These are phyloP conservation scores for Lordiphosa stackelbergi DNA, from an alignment of 1,140 invertebrate genomes.

Conservation along the genomic window DNA sequence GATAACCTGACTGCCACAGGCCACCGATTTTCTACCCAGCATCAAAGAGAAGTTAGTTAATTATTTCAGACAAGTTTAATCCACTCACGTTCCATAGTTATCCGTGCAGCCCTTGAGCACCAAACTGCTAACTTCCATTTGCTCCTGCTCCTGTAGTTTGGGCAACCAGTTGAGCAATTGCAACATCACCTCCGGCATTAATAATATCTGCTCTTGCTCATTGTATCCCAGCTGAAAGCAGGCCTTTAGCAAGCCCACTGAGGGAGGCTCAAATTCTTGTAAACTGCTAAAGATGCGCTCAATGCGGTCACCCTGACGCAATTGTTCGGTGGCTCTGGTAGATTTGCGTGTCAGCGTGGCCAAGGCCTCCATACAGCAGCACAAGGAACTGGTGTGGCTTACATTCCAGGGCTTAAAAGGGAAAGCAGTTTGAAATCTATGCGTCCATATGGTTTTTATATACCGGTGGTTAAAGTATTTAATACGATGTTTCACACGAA, in stretches of 20 bases:
- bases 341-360: slow-evolving; percentile 48
- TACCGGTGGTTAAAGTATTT: no score
- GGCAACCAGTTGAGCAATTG: slow-evolving; percentile 75
- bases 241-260: slow-evolving; percentile 67
- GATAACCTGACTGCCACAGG: slow-evolving; percentile 76
- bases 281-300: slow-evolving; percentile 72
- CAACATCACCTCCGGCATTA: slow-evolving; percentile 66
- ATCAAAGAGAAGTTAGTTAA: slow-evolving; percentile 1
- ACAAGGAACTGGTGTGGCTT: slow-evolving; percentile 38
- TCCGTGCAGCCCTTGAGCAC: slow-evolving; percentile 77
- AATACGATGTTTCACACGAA: no score
- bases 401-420: slow-evolving; percentile 55
- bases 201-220: slow-evolving; percentile 52
- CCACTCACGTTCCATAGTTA: slow-evolving; percentile 76
- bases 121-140: slow-evolving; percentile 75
- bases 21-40: slow-evolving; percentile 73
- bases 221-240: slow-evolving; percentile 77
- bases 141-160: slow-evolving; percentile 74
- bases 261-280: slow-evolving; percentile 63
- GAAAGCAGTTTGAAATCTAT: no score
- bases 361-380: slow-evolving; percentile 57
- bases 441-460: no score
- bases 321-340: slow-evolving; percentile 29
- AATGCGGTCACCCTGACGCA: slow-evolving; percentile 48
- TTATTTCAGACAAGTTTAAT: no score